These are phyloP conservation scores for Darevskia nairensis DNA, from an alignment of 2,797 vertebrate species.

Conservation along the genomic window DNA sequence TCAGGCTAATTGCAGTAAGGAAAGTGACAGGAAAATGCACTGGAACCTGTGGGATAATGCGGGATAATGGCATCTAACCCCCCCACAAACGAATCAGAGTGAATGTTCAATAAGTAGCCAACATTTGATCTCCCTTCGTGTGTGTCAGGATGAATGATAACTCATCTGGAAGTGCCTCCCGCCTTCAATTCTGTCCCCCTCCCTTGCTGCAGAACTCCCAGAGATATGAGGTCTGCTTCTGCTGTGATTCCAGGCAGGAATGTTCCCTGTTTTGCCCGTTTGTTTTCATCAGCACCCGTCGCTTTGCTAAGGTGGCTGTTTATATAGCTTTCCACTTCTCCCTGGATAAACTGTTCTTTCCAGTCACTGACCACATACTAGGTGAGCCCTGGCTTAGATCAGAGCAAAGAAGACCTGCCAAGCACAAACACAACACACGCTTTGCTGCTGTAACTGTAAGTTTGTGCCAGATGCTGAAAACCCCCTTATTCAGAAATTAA, in stretches of 20 bases:
- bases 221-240: neutral
- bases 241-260: neutral
- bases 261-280: neutral
- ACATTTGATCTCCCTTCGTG: too few species aligned
- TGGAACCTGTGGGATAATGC: too few species aligned
- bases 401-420: neutral
- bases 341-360: constrained; percentile 21
- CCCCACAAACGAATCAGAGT: too few species aligned
- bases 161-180: too few species aligned
- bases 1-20: too few species aligned
- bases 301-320: neutral
- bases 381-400: neutral
- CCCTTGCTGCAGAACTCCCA: neutral
- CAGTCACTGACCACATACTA: neutral
- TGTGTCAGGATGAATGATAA: too few species aligned
- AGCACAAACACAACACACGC: neutral
- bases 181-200: neutral
- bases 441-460: neutral
- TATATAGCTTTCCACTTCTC: neutral
- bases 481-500: neutral
- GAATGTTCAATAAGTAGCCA: too few species aligned
- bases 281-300: neutral
- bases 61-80: too few species aligned
- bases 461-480: neutral
- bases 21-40: too few species aligned